Conservation (phyloP, 2,888 invertebrate species). For the Ptycholaimellus sp. region DNA sequence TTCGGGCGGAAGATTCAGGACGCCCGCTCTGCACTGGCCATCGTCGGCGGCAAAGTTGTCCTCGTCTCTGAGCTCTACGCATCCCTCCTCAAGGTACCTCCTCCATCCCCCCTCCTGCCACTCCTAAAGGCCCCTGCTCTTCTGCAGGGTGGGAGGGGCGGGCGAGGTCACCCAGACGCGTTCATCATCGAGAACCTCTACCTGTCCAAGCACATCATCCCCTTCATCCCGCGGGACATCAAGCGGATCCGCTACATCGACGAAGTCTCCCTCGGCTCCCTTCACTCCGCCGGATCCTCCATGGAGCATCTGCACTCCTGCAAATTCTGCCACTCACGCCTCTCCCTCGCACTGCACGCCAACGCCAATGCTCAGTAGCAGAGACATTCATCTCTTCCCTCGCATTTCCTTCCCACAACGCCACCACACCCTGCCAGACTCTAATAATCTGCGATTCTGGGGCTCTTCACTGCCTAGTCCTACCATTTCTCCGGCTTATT, state of each 20-base stretch:
- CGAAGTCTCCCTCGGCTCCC: conserved; percentile 8
- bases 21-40: conserved; percentile 22
- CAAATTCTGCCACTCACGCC: conserved; percentile 23
- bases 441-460: too few species aligned
- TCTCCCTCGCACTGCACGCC: too few species aligned
- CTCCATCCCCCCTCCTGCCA: background rate
- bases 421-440: too few species aligned
- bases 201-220: conserved; percentile 24
- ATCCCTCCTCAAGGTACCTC: background rate
- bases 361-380: too few species aligned
- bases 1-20: conserved; percentile 25
- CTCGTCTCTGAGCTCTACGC: conserved; percentile 25
- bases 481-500: too few species aligned
- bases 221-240: conserved; percentile 24
- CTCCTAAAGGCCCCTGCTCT: background rate
- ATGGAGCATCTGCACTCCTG: conserved; percentile 19
- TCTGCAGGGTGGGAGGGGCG: background rate
- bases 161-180: conserved; percentile 17
- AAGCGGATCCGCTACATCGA: conserved; percentile 16
- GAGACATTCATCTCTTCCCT: too few species aligned
- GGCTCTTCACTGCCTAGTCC: too few species aligned
- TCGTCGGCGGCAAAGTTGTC: conserved; percentile 25
- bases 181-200: conserved; percentile 25
- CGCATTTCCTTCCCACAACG: too few species aligned
- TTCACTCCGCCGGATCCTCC: conserved; percentile 16